Percentiles rank a stretch among this genome's conserved stretches.
phyloP scores from a whole-genome alignment of 2,888 invertebrate species.

The Tipula lateralis region DNA sequence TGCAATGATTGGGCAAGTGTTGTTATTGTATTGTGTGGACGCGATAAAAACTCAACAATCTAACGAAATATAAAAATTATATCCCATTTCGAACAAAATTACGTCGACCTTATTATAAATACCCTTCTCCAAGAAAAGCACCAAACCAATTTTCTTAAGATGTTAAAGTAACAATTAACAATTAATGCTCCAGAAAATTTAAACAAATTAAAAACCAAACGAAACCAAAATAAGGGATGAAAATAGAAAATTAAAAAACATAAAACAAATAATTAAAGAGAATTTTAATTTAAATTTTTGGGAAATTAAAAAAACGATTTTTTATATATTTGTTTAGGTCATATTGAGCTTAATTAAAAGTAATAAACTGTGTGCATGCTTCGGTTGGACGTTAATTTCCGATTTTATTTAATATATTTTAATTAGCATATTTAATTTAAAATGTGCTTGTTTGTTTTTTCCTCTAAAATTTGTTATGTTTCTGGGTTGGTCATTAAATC shows the following conservation, averaged over 20 bases:
- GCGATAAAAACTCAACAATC: neutral
- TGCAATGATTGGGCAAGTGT: neutral
- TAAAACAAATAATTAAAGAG: constrained; percentile 2
- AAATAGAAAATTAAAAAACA: constrained; percentile 26
- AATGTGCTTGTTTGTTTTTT: too few species aligned
- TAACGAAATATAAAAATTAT: neutral
- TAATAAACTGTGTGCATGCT: neutral
- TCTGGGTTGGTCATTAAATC: too few species aligned
- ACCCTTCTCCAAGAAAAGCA: neutral
- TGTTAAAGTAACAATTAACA: constrained; percentile 28
- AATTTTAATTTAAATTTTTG: neutral
- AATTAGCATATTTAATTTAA: too few species aligned
- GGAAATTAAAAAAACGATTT: neutral
- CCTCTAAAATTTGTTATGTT: too few species aligned
- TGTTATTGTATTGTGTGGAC: neutral
- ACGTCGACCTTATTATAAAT: neutral
- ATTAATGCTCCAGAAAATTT: constrained; percentile 29
- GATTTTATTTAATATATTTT: neutral
- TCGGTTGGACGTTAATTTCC: neutral
- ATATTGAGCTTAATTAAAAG: neutral
- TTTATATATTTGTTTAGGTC: neutral
- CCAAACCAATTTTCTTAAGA: neutral
- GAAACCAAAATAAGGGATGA: neutral
- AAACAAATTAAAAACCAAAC: constrained; percentile 27
- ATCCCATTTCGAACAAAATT: neutral